These are phyloP conservation scores for Dasypogon diadema DNA, from an alignment of 2,888 invertebrate species.

Conservation along the genomic window DNA sequence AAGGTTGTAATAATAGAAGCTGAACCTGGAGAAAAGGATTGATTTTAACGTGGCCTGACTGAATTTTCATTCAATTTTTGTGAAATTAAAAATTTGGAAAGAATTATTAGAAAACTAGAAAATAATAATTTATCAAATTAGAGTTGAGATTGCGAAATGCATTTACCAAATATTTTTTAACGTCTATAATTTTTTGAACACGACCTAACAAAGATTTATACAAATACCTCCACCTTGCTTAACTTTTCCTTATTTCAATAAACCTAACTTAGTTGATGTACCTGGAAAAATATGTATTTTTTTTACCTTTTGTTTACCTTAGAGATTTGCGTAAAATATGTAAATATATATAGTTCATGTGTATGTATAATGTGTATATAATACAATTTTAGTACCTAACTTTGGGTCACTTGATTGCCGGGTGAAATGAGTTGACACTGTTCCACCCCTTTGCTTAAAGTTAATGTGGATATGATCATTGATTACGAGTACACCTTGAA, in stretches of 20 bases:
- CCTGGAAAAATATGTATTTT: slow-evolving; percentile 46
- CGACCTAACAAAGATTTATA: slow-evolving; percentile 40
- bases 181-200: slow-evolving; percentile 35
- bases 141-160: too few relatives aligned
- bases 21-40: too few relatives aligned
- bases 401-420: slow-evolving; percentile 35
- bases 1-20: too few relatives aligned
- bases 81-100: too few relatives aligned
- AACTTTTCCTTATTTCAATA: slow-evolving; percentile 14
- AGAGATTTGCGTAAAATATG: slow-evolving; percentile 38
- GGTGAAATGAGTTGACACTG: slow-evolving; percentile 5
- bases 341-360: slow-evolving; percentile 30
- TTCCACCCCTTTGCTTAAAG: background rate
- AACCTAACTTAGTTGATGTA: slow-evolving; percentile 37
- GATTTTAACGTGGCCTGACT: too few relatives aligned
- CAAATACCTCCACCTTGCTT: slow-evolving; percentile 12
- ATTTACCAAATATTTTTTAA: slow-evolving; percentile 17
- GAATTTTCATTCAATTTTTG: too few relatives aligned
- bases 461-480: slow-evolving; percentile 45
- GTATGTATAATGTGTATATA: slow-evolving; percentile 46
- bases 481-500: slow-evolving; percentile 28
- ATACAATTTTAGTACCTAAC: slow-evolving; percentile 47
- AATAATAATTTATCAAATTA: too few relatives aligned
- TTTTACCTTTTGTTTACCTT: slow-evolving; percentile 23
- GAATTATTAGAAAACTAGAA: too few relatives aligned